Evolutionary conservation across 2,888 invertebrate genomes (phyloP), one percentile per base, ranked within the genome.

Genomic region (Drosophila kuntzei): DNA sequence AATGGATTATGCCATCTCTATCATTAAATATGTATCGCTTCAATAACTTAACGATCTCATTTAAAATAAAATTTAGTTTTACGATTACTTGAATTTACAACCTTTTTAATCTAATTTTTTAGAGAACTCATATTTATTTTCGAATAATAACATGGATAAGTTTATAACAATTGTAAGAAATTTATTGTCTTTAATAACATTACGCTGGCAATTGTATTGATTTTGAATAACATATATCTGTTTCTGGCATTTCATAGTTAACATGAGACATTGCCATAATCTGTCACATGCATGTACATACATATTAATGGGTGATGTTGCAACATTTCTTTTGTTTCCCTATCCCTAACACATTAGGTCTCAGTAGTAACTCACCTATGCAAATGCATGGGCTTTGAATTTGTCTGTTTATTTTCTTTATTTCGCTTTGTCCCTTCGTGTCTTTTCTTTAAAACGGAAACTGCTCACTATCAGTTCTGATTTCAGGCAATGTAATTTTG

Each of bases 321-420:
- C 7, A 12, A 51, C 27, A 46, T 20, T 46, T 27, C 22, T 12
- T 53, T 20, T 5, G 9, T 27, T 44, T 49, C 5, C 41, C 11
- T 5, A 20, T 51, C n/a, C 12, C 11, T 9, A 4, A 5, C 11
- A 25, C 8, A 16, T 46, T 27, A 2, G 6, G 2, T 27, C 27
- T 27, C 44, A 46, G 14, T 27, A 27, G 18, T 44, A 50, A 7
- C n/a, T 8, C 16, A 53, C 22, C 6, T 36, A 46, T 14, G 36
- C 27, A 37, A 20, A 16, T 34, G 44, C 22, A 29, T 25, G 25
- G 47, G 47, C 47, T 20, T 12, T 43, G 9, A 16, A 8, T 29
- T 32, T 54, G 47, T 53, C 44, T 53, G 44, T 39, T 39, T 43
- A 63, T 62, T 80, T 67, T 29, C 57, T 66, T 65, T 60, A 43